phyloP scores from a whole-genome alignment of 2,113 vertebrate species.

The Cyprinus carpio region DNA sequence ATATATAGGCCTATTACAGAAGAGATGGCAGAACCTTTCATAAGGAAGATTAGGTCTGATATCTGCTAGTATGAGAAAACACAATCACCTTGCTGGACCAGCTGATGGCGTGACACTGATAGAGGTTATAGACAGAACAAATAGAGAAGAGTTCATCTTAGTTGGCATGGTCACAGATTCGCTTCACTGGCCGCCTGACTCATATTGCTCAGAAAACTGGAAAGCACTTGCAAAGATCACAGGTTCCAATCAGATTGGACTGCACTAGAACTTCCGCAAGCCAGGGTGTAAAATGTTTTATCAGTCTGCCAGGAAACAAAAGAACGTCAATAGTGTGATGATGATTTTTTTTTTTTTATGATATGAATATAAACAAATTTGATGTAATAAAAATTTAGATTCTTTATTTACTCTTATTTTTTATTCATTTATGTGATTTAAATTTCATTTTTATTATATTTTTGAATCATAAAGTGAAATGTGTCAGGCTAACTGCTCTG shows the following conservation, averaged over 20 bases:
- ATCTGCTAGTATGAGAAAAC: conserved; percentile 64
- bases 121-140: not conserved
- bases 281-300: not conserved
- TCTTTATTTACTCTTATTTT: too few species aligned
- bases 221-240: not conserved
- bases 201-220: conserved; percentile 1
- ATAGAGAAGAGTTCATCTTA: not conserved
- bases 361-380: too few species aligned
- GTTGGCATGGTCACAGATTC: not conserved
- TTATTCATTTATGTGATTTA: too few species aligned
- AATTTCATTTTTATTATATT: too few species aligned
- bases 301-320: not conserved
- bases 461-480: too few species aligned
- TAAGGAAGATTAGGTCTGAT: conserved; percentile 65
- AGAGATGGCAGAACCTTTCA: conserved; percentile 28
- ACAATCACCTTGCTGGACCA: conserved; percentile 18
- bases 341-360: too few species aligned
- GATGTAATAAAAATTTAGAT: too few species aligned
- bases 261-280: not conserved
- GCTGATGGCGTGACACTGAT: not conserved
- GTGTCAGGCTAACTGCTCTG: too few species aligned
- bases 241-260: not conserved
- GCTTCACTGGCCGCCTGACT: not conserved
- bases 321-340: too few species aligned
- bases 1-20: not conserved